phyloP scores from a whole-genome alignment of 2,113 vertebrate species.

The Narcine bancroftii region DNA sequence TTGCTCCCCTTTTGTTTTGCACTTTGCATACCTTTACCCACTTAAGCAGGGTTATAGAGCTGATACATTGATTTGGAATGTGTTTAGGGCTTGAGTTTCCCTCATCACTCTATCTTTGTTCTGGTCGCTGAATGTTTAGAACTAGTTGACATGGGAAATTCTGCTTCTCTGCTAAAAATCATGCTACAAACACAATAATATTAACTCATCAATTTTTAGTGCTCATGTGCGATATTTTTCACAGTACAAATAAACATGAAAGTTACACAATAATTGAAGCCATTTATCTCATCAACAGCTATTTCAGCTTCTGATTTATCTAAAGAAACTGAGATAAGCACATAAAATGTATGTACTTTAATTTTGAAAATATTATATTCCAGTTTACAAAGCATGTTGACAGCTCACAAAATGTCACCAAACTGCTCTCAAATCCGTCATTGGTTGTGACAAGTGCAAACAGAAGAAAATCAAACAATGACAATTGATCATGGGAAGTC shows the following conservation, averaged over 20 bases:
- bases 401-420: background rate
- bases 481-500: slow-evolving; percentile 9
- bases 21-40: no score
- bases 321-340: background rate
- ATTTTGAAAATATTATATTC: slow-evolving; percentile 15
- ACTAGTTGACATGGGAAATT: background rate
- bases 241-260: background rate
- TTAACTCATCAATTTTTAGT: background rate
- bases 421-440: background rate
- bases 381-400: background rate
- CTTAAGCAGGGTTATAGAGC: no score
- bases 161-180: background rate
- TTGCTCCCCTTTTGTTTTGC: background rate
- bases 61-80: no score
- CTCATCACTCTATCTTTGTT: background rate
- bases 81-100: background rate
- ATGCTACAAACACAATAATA: background rate
- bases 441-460: background rate
- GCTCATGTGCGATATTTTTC: background rate
- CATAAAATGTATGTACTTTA: background rate
- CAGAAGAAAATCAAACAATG: background rate
- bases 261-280: background rate
- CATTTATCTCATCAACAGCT: background rate
- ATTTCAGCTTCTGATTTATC: background rate
- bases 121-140: background rate